These are phyloP conservation scores for Vollenhovia emeryi DNA, from an alignment of 1,140 invertebrate species.

Conservation along the genomic window DNA sequence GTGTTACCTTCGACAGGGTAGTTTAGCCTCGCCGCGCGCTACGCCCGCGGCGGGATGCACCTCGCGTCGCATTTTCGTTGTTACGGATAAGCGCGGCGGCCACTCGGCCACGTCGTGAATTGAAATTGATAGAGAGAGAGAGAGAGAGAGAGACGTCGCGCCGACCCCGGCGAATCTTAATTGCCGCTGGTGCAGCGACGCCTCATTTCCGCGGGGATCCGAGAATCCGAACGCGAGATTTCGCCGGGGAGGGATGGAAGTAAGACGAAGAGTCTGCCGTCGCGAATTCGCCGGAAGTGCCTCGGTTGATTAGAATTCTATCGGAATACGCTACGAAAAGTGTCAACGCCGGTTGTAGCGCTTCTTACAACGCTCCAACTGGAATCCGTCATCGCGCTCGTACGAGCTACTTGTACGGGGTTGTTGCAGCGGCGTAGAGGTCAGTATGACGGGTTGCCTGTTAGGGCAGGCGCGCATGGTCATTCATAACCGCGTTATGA, in stretches of 20 bases:
- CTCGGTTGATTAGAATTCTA: not conserved
- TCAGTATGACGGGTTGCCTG: too few species aligned
- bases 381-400: not conserved
- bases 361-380: not conserved
- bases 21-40: not conserved
- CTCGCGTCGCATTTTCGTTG: not conserved
- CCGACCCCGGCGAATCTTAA: not conserved
- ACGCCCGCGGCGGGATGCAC: not conserved
- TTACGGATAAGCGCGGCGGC: not conserved
- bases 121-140: not conserved
- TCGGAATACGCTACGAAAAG: not conserved
- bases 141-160: too few species aligned
- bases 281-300: not conserved
- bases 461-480: too few species aligned
- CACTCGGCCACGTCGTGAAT: not conserved
- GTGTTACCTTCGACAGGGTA: not conserved
- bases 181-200: not conserved
- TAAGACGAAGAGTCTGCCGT: too few species aligned
- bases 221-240: not conserved
- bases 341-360: not conserved
- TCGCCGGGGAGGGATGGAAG: too few species aligned
- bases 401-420: not conserved
- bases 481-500: too few species aligned
- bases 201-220: not conserved
- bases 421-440: too few species aligned